Conservation (phyloP, 2,888 invertebrate genomes). For the Myopa testacea region DNA sequence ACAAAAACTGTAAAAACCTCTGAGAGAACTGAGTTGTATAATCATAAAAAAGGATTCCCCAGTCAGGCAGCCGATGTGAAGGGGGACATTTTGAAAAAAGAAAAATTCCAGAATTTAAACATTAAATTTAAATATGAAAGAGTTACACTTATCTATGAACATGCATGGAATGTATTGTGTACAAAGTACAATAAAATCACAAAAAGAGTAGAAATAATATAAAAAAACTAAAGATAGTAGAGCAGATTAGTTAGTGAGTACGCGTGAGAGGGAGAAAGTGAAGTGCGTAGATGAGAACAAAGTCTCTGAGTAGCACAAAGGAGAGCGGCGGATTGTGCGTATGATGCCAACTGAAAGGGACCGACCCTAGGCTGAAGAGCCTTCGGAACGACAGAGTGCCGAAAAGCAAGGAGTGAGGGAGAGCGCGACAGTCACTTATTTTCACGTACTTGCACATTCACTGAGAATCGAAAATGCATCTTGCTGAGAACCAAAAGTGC, state of each 20-base stretch:
- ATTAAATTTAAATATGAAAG: no score
- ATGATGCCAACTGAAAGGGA: no score
- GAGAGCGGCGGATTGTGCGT: not conserved
- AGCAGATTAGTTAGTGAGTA: not conserved
- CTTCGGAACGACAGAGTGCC: not conserved
- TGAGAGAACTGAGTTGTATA: no score
- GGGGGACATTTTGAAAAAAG: no score
- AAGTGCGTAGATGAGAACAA: not conserved
- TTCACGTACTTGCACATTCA: slow-evolving; percentile 32
- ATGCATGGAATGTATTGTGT: no score
- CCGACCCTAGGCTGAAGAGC: not conserved
- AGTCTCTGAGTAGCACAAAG: not conserved
- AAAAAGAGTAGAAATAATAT: not conserved
- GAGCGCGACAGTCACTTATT: slow-evolving; percentile 42
- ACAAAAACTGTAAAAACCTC: no score
- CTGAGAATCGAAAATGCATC: slow-evolving; percentile 26
- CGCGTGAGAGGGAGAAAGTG: not conserved
- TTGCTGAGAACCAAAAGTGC: slow-evolving; percentile 16
- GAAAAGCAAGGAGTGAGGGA: slow-evolving; percentile 21
- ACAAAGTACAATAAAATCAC: no score
- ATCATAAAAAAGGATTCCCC: no score
- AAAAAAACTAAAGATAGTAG: slow-evolving; percentile 2
- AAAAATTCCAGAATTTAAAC: no score
- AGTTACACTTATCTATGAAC: no score
- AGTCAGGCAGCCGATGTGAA: no score